Evolutionary conservation across 1,140 invertebrate genomes (phyloP), one percentile per base, ranked within the genome.

Genomic region (Zaprionus ornatus): DNA sequence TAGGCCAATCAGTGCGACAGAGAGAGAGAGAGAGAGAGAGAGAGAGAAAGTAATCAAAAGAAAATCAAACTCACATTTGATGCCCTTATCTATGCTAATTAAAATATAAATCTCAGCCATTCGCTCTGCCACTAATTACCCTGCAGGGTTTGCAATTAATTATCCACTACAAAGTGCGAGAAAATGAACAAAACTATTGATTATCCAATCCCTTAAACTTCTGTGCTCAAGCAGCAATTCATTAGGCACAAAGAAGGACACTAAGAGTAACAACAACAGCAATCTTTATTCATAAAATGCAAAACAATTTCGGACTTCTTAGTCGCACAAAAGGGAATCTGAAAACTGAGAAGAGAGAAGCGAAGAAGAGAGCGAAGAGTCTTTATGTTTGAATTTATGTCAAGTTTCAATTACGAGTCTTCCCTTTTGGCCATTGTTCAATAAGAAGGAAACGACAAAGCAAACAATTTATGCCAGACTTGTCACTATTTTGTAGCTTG

Each of bases 251-350:
- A 67, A 48, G 27, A 25, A n/a, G 29, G 37, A 57, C 50, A 55
- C n/a, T 5, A 37, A 70, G 60, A 42, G 7, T 7, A 17, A 42
- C 50, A 75, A 29, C 54, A 55, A 37, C 7, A 9, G 40, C 60
- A 73, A 63, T 69, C 52, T 48, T 13, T 29, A 59, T 69, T 55
- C 25, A 55, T 56, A 37, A 68, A 79, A 67, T 72, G 60, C 19
- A 78, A 81, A 81, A 86, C 64, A 85, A 82, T 82, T 82, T 79
- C 61, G 62, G 65, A 82, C 42, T 71, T 69, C 79, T 79, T 82
- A 69, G 66, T 68, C 54, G 23, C 32, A 50, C 40, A n/a, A 40
- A 48, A 32, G 6, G 19, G 17, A 29, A 50, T 15, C 45, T 21
- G 5, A 15, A 50, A 27, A 27, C 17, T 19, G 21, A 48, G 10